phyloP scores from a whole-genome alignment of 30 jellyfish, hydroid and myxozoan species.

The Catostylus mosaicus region DNA sequence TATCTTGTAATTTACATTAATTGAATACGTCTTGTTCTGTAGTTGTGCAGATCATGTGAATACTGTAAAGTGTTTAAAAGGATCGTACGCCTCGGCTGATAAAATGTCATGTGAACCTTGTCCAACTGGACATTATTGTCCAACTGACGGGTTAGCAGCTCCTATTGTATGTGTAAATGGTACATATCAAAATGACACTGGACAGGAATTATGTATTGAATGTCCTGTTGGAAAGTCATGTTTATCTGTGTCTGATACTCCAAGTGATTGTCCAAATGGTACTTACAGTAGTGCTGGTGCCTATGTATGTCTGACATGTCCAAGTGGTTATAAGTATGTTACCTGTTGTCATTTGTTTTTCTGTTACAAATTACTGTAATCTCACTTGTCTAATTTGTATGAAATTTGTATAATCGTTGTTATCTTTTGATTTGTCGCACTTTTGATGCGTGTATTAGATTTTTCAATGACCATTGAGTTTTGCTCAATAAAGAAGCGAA shows the following conservation, averaged over 20 bases:
- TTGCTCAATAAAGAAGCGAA: no score
- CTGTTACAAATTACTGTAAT: no score
- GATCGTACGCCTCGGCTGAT: slow-evolving; percentile 69
- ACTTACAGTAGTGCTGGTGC: slow-evolving; percentile 69
- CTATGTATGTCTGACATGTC: slow-evolving; percentile 72
- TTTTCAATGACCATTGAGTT: no score
- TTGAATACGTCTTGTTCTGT: neutral
- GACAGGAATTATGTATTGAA: slow-evolving; percentile 49
- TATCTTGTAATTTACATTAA: no score
- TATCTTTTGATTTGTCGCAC: no score
- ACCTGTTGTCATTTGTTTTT: no score
- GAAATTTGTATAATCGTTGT: no score
- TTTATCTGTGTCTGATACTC: slow-evolving; percentile 32
- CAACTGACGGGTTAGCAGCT: slow-evolving; percentile 59
- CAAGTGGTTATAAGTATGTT: slow-evolving; percentile 69
- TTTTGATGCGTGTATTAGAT: no score
- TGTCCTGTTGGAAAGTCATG: slow-evolving; percentile 92
- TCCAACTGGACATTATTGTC: slow-evolving; percentile 83
- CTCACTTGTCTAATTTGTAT: no score
- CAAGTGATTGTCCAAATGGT: slow-evolving; percentile 75
- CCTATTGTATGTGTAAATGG: slow-evolving; percentile 82
- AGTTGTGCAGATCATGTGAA: slow-evolving; percentile 76
- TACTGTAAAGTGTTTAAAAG: slow-evolving; percentile 51
- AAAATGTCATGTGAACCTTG: slow-evolving; percentile 69
- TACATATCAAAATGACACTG: slow-evolving; percentile 85